Percentiles rank a stretch among this genome's conserved stretches.
Evolutionary conservation across 35 echinoderm and acorn worm species (phyloP).

Genomic region (Anneissia japonica): DNA sequence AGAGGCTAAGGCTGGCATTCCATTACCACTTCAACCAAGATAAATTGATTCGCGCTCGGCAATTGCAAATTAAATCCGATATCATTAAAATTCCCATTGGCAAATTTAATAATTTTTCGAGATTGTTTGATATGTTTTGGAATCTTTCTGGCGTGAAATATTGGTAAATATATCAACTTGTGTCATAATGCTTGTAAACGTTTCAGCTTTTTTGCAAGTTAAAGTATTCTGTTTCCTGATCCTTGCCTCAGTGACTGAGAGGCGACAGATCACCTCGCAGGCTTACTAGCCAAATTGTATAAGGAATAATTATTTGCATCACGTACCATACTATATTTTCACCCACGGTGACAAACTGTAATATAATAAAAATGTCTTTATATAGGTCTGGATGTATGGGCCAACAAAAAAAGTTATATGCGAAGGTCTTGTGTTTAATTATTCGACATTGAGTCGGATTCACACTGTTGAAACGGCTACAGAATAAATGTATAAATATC

Average conservation of each 20-base stretch:
- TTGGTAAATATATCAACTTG: background rate
- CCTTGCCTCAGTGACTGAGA: background rate
- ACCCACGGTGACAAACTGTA: background rate
- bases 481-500: too few species aligned
- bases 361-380: background rate
- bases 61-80: background rate
- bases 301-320: background rate
- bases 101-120: background rate
- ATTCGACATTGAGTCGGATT: too few species aligned
- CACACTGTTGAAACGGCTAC: too few species aligned
- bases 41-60: background rate
- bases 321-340: background rate
- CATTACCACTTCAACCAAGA: background rate
- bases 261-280: background rate
- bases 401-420: background rate
- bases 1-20: background rate
- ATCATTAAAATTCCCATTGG: background rate
- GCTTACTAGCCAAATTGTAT: background rate
- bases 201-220: background rate
- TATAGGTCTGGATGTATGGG: background rate
- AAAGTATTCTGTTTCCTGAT: background rate
- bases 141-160: background rate
- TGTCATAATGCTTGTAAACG: background rate
- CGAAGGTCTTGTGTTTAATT: too few species aligned
- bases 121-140: background rate